Evolutionary conservation across 2,113 vertebrate genomes (phyloP).

Genomic region (Forbesichthys agassizii): DNA sequence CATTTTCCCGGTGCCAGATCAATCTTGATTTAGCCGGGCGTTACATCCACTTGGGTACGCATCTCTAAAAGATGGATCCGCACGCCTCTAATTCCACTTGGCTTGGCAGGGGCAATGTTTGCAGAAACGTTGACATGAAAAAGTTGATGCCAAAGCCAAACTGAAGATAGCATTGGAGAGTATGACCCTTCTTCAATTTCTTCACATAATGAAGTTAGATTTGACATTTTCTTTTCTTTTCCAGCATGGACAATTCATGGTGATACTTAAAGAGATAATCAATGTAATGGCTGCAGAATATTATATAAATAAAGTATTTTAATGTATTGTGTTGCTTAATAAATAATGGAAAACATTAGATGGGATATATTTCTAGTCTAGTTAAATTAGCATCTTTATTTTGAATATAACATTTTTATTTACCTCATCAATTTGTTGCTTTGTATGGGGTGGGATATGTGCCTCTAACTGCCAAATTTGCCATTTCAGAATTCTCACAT

Average conservation of each 20-base stretch:
- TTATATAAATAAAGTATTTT: not conserved
- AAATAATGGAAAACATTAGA: not conserved
- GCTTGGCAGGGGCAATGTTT: constrained; percentile 17
- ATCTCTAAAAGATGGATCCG: constrained; percentile 60
- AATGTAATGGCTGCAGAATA: not conserved
- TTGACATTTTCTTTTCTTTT: not conserved
- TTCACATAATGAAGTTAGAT: constrained; percentile 6
- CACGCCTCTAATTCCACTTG: constrained; percentile 35
- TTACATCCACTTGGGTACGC: constrained; percentile 74
- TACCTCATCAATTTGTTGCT: too few relatives aligned
- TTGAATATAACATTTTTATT: not conserved
- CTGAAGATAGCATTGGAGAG: constrained; percentile 28
- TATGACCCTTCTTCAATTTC: constrained; percentile 17
- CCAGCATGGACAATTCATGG: constrained; percentile 1
- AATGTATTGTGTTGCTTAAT: not conserved
- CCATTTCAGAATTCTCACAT: too few relatives aligned
- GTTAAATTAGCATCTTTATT: not conserved
- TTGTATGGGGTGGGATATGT: too few relatives aligned
- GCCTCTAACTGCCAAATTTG: too few relatives aligned
- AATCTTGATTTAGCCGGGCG: constrained; percentile 77
- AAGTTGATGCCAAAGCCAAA: constrained; percentile 21
- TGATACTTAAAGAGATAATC: constrained; percentile 7
- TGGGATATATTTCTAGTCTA: not conserved
- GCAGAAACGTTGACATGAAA: constrained; percentile 33
- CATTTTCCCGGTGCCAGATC: constrained; percentile 81